Evolutionary conservation across 2,888 invertebrate species (phyloP), one percentile per base, ranked within the genome.

Genomic region (Nemapogon koenigi): DNA sequence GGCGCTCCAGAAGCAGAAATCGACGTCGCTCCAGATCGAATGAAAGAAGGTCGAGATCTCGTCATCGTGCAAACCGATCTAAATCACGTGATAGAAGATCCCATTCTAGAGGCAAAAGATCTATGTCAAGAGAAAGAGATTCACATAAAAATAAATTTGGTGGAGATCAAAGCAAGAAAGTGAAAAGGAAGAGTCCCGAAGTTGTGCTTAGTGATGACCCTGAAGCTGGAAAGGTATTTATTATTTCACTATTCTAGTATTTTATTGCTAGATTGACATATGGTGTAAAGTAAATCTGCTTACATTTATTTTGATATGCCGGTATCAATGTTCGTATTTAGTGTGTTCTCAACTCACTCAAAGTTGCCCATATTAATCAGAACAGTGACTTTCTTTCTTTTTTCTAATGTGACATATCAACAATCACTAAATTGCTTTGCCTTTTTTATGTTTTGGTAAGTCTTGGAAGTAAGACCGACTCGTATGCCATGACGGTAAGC

Each of bases 151-250:
- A n/a, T 45, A 55, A 41, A 43, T 44, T 36, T 41, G 49, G 38
- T 55, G 59, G 50, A 46, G 54, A 72, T 46, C 57, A 64, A 53
- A 58, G 53, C 1, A 71, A 59, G 40, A 71, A 58, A 37, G 42
- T 50, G 3, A 62, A 57, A 35, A 73, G 39, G 15, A 66, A 49
- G 48, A 83, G 73, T 49, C 82, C 81, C 19, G 81, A 82, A 17
- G 66, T 75, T 40, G 79, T 78, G 46, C 65, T 89, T 48, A 84
- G 85, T 40, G 87, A 88, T 53, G 90, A 90, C 53, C 91, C 91
- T 1, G 87, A 90, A 47, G 81, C 88, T 3, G 91, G 90, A 0
- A 90, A 89, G 55, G 82, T 83, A 59, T 57, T 52, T 52, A 17
- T 2, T 16, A 31, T 22, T 16, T 35, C 22, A 17, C 13, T 8